phyloP scores from a whole-genome alignment of 2,888 invertebrate genomes.

The Drosophila paranaensis region DNA sequence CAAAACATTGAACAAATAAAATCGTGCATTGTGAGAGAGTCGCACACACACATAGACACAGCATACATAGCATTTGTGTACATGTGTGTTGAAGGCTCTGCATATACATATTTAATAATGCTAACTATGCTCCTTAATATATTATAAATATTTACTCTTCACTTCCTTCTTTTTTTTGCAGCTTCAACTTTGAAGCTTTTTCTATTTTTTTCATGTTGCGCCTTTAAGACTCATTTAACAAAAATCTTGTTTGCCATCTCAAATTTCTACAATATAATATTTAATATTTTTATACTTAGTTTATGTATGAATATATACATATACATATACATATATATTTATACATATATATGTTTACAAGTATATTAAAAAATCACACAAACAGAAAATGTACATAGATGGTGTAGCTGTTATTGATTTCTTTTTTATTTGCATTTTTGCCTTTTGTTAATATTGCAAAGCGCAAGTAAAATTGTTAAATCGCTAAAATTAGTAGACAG shows the following conservation, averaged over 20 bases:
- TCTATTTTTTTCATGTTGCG: slow-evolving; percentile 33
- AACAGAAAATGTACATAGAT: slow-evolving; percentile 68
- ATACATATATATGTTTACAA: not conserved
- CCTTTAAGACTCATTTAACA: slow-evolving; percentile 68
- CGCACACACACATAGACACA: slow-evolving; percentile 15
- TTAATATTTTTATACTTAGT: slow-evolving; percentile 52
- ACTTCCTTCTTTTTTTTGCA: slow-evolving; percentile 16
- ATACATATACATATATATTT: not conserved
- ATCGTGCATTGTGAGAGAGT: slow-evolving; percentile 35
- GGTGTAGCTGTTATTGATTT: slow-evolving; percentile 51
- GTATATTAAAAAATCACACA: slow-evolving; percentile 64
- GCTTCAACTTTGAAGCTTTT: slow-evolving; percentile 24
- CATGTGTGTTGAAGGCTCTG: slow-evolving; percentile 48
- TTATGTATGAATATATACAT: slow-evolving; percentile 13
- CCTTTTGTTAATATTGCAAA: slow-evolving; percentile 46
- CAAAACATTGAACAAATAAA: slow-evolving; percentile 25
- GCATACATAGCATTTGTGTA: slow-evolving; percentile 11
- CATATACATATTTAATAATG: slow-evolving; percentile 74
- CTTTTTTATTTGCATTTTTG: slow-evolving; percentile 1
- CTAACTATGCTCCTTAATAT: slow-evolving; percentile 64
- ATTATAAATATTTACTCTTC: slow-evolving; percentile 44
- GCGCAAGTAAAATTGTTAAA: slow-evolving; percentile 60
- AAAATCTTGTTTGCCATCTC: slow-evolving; percentile 41
- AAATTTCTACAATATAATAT: slow-evolving; percentile 59
- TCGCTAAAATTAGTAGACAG: slow-evolving; percentile 52